Conservation (phyloP, 2,797 vertebrate genomes). For the Pangasius krempfi region DNA sequence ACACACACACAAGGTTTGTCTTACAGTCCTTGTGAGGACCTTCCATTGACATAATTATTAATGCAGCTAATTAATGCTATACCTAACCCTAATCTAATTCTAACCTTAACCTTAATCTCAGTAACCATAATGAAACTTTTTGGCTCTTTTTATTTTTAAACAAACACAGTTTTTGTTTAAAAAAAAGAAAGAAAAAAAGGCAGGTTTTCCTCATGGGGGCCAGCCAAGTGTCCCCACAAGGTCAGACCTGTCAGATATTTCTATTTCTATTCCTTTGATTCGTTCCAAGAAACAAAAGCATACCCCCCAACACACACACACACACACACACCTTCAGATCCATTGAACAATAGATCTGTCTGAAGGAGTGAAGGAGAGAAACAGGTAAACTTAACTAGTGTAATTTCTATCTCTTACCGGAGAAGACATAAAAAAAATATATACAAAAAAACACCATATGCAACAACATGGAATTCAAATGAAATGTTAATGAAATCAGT, state of each 20-base stretch:
- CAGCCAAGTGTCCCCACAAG: not conserved
- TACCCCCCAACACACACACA: not conserved
- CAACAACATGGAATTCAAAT: not conserved
- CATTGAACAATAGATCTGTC: constrained; percentile 64
- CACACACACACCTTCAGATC: constrained; percentile 58
- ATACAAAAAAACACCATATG: not conserved
- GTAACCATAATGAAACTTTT: not conserved
- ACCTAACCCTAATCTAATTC: constrained; percentile 1
- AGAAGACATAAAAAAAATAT: not conserved
- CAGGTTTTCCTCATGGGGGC: not conserved
- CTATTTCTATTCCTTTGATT: not conserved
- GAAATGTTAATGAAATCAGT: not conserved
- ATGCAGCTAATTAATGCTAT: constrained; percentile 7
- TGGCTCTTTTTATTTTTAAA: not conserved
- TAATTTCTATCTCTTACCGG: constrained; percentile 71
- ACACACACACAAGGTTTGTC: not conserved
- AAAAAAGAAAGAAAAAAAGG: too few relatives aligned
- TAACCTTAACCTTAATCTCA: not conserved
- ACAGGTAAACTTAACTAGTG: constrained; percentile 73
- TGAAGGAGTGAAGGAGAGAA: constrained; percentile 54
- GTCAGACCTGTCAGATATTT: not conserved
- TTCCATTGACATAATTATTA: constrained; percentile 20
- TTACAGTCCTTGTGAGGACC: constrained; percentile 14
- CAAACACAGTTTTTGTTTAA: not conserved
- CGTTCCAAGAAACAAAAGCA: not conserved